Evolutionary conservation across 2,113 vertebrate species (phyloP).

Genomic region (Serinus canaria): DNA sequence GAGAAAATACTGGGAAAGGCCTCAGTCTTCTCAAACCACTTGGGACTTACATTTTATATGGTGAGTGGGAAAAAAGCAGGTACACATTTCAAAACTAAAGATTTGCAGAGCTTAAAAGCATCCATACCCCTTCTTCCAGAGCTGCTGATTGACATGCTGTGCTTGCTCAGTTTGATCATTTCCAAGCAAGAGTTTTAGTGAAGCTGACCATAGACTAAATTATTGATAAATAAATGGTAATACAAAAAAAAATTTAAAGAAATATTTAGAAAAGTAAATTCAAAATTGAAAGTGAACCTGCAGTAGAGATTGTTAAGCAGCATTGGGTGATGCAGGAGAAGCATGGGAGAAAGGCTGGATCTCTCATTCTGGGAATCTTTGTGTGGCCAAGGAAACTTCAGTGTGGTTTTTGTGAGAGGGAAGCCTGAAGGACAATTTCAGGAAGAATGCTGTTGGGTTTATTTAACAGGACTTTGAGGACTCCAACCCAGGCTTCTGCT

Average conservation of each 20-base stretch:
- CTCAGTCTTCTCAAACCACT: constrained; percentile 92
- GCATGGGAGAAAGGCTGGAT: neutral
- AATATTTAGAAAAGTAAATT: neutral
- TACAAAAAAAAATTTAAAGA: neutral
- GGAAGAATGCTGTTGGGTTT: neutral
- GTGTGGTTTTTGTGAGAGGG: neutral
- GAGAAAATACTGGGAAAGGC: constrained; percentile 96
- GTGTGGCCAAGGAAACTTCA: neutral
- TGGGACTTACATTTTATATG: constrained; percentile 96
- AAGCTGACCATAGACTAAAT: neutral
- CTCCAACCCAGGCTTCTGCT: neutral
- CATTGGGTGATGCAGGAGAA: neutral
- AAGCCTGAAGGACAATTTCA: neutral
- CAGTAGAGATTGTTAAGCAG: neutral
- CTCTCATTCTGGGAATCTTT: neutral
- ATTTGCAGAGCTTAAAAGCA: neutral
- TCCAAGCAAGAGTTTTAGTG: neutral
- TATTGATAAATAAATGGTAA: neutral
- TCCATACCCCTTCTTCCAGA: neutral
- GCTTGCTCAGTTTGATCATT: neutral
- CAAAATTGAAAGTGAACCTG: neutral
- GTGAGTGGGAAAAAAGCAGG: constrained; percentile 71
- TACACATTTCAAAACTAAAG: neutral
- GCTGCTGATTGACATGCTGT: neutral
- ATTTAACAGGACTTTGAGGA: neutral